Percentiles rank a stretch among this genome's conserved stretches.
Conservation (phyloP, 2,113 vertebrate species). For the Pteropus alecto region DNA sequence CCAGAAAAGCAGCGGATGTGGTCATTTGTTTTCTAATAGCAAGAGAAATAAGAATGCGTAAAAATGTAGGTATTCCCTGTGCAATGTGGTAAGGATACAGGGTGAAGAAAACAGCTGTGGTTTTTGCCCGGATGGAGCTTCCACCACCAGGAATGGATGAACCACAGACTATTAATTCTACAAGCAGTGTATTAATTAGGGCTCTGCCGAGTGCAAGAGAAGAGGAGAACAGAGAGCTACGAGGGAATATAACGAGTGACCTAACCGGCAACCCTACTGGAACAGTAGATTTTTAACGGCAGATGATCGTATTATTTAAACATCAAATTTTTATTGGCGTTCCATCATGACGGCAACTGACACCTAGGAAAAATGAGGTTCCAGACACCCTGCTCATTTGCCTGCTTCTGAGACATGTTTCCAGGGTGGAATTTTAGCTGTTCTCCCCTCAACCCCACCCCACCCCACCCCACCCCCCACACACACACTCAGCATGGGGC, state of each 20-base stretch:
- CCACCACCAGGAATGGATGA: background rate
- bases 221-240: background rate
- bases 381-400: background rate
- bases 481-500: background rate
- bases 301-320: background rate
- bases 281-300: background rate
- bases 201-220: background rate
- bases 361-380: background rate
- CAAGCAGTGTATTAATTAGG: background rate
- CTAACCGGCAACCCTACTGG: background rate
- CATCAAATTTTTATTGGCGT: background rate
- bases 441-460: no score
- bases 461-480: no score
- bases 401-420: background rate
- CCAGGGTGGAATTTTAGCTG: background rate
- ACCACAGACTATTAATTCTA: background rate
- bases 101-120: background rate
- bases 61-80: background rate
- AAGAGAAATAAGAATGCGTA: background rate
- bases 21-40: background rate
- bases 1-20: background rate
- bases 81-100: background rate
- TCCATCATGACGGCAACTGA: background rate
- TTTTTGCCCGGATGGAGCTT: background rate
- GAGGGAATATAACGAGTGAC: background rate